A percentile compares a stretch with the other conserved stretches of the same genome.
Conservation (phyloP, 2,888 invertebrate genomes). For the Calephelis perditalis region DNA sequence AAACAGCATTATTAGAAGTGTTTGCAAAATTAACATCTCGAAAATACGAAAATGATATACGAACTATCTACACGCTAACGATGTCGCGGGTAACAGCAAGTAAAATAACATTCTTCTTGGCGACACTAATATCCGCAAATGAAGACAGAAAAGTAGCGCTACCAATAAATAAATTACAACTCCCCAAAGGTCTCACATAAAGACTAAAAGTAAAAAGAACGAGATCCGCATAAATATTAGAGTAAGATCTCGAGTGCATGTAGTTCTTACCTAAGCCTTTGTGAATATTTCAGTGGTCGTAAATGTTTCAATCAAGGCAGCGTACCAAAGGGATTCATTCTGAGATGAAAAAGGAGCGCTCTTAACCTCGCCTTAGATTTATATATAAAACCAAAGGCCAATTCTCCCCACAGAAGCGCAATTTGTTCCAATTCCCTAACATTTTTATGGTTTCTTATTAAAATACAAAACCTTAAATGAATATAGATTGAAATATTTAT, state of each 20-base stretch:
- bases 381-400: conserved; percentile 12
- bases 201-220: conserved; percentile 16
- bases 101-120: too few relatives aligned
- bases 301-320: conserved; percentile 31
- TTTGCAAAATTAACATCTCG: too few relatives aligned
- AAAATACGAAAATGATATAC: too few relatives aligned
- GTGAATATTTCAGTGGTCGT: conserved; percentile 33
- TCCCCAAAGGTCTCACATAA: conserved; percentile 4
- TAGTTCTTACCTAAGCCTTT: conserved; percentile 19
- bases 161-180: conserved; percentile 4
- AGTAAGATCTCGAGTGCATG: conserved; percentile 21
- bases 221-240: conserved; percentile 22
- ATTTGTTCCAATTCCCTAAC: neutral
- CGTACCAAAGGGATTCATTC: conserved; percentile 20
- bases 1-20: too few relatives aligned
- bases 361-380: conserved; percentile 13
- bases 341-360: conserved; percentile 17
- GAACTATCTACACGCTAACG: too few relatives aligned
- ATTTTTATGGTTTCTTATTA: neutral
- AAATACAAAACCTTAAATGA: neutral
- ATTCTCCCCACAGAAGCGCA: conserved; percentile 1
- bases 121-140: too few relatives aligned
- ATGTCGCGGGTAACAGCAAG: too few relatives aligned
- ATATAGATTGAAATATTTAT: neutral
- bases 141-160: too few relatives aligned